A percentile compares a stretch with the other conserved stretches of the same genome.
These are phyloP conservation scores for Drosophila pullipes DNA, from an alignment of 2,888 invertebrate species.

Conservation along the genomic window DNA sequence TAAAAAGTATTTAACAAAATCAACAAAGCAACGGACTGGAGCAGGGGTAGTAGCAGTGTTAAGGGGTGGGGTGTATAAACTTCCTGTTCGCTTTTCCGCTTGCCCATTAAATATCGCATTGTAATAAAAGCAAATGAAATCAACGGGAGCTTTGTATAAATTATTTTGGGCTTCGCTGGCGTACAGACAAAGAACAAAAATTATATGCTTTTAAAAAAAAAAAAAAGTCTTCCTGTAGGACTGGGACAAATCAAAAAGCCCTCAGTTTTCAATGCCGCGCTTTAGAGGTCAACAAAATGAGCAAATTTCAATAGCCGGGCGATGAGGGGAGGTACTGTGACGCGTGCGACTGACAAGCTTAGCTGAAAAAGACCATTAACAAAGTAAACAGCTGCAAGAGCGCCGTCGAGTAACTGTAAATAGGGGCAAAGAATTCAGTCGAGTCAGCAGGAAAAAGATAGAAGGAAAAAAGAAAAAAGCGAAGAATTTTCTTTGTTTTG, in stretches of 20 bases:
- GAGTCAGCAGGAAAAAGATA: conserved; percentile 63
- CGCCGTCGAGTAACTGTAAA: conserved; percentile 50
- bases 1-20: conserved; percentile 72
- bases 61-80: conserved; percentile 8
- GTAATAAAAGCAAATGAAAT: conserved; percentile 73
- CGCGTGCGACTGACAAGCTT: conserved; percentile 71
- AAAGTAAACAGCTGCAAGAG: conserved; percentile 80
- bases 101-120: conserved; percentile 56
- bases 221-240: conserved; percentile 16
- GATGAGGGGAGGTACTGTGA: conserved; percentile 6
- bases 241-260: conserved; percentile 69
- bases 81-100: conserved; percentile 13
- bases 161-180: conserved; percentile 69
- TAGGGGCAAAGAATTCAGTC: conserved; percentile 50
- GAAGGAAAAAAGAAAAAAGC: conserved; percentile 26
- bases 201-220: conserved; percentile 3
- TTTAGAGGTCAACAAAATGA: conserved; percentile 74
- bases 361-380: conserved; percentile 81
- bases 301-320: conserved; percentile 58
- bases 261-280: conserved; percentile 65
- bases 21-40: conserved; percentile 51
- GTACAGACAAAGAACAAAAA: conserved; percentile 39
- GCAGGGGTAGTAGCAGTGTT: neutral
- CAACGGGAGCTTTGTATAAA: conserved; percentile 70
- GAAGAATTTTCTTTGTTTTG: conserved; percentile 76